phyloP scores from a whole-genome alignment of 2,888 invertebrate species.

The Atherix ibis region DNA sequence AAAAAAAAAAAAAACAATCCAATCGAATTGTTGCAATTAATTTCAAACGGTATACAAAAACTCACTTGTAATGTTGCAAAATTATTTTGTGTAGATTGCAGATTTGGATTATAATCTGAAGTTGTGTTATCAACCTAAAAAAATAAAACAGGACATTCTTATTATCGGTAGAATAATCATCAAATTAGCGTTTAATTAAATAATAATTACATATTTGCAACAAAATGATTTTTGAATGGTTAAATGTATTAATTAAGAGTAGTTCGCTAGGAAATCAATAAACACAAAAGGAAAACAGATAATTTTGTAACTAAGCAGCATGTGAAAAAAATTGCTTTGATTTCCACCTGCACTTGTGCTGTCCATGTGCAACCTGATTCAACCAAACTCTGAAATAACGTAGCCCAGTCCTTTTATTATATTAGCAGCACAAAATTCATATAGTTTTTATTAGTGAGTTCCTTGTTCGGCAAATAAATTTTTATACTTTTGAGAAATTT shows the following conservation, averaged over 20 bases:
- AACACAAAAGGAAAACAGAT: slow-evolving; percentile 3
- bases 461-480: too few species aligned
- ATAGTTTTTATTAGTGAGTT: slow-evolving; percentile 8
- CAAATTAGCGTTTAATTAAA: too few species aligned
- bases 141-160: too few species aligned
- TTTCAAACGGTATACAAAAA: too few species aligned
- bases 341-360: slow-evolving; percentile 52
- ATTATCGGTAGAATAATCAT: too few species aligned
- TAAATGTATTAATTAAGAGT: too few species aligned
- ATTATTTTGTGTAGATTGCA: slow-evolving; percentile 14
- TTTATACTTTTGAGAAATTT: not conserved
- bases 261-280: slow-evolving; percentile 4
- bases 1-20: too few species aligned
- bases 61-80: slow-evolving; percentile 11
- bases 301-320: not conserved
- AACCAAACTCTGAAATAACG: slow-evolving; percentile 71
- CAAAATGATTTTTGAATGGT: too few species aligned
- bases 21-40: too few species aligned
- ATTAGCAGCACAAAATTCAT: slow-evolving; percentile 13
- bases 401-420: slow-evolving; percentile 64
- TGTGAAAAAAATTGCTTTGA: not conserved
- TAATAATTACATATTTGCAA: too few species aligned
- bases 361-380: slow-evolving; percentile 71
- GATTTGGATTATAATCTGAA: slow-evolving; percentile 11
- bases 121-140: slow-evolving; percentile 13